Percentiles rank a stretch among this genome's conserved stretches.
Conservation (phyloP, 2,797 vertebrate genomes). For the Clamator glandarius region DNA sequence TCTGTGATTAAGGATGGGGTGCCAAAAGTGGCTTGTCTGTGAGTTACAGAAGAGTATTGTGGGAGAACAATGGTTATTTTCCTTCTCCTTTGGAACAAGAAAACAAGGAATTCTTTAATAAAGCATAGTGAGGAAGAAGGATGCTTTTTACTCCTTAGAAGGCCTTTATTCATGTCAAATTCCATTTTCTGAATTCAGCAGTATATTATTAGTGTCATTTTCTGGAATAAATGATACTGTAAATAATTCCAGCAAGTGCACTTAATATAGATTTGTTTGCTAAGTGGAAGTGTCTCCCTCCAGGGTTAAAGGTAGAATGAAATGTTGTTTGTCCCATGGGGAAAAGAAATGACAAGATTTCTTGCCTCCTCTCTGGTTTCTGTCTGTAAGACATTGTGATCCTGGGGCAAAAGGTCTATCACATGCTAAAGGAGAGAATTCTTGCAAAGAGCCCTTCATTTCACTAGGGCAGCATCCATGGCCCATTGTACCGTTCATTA, state of each 20-base stretch:
- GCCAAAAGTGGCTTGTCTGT: not conserved
- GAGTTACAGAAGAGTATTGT: not conserved
- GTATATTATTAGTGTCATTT: constrained; percentile 63
- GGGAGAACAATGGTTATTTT: not conserved
- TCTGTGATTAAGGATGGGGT: not conserved
- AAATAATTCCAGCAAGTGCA: constrained; percentile 73
- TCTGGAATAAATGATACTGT: constrained; percentile 62
- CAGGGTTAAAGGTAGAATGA: constrained; percentile 59
- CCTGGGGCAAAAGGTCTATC: not conserved
- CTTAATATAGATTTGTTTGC: constrained; percentile 68
- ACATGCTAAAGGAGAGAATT: not conserved
- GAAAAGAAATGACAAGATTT: not conserved
- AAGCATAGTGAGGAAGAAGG: not conserved
- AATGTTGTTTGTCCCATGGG: constrained; percentile 6
- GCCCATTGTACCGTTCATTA: not conserved
- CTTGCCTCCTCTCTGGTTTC: constrained; percentile 6
- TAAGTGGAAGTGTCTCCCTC: not conserved
- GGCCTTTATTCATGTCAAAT: constrained; percentile 30
- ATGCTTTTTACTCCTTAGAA: constrained; percentile 38
- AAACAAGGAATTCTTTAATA: constrained; percentile 2
- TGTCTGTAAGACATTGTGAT: not conserved
- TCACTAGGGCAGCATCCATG: not conserved
- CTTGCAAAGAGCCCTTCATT: constrained; percentile 36
- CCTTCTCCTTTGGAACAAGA: not conserved
- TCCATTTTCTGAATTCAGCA: constrained; percentile 27